A percentile compares a stretch with the other conserved stretches of the same genome.
Evolutionary conservation across 2,113 vertebrate species (phyloP).

Genomic region (Syrrhaptes paradoxus): DNA sequence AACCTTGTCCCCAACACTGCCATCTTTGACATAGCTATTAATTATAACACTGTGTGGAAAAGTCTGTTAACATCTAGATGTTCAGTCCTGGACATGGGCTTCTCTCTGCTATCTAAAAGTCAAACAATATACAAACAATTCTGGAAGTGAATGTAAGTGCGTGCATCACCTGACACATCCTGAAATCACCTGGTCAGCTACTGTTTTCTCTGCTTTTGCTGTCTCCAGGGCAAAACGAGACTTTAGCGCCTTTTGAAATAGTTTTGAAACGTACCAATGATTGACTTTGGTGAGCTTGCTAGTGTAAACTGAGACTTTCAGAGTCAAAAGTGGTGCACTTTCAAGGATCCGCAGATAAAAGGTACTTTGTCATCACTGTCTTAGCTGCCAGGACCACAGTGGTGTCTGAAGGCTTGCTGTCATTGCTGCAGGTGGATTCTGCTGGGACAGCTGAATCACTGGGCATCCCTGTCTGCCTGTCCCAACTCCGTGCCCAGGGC

Average conservation of each 20-base stretch:
- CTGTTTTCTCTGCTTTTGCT: not conserved
- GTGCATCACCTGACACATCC: not conserved
- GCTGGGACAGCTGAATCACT: not conserved
- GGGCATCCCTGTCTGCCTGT: not conserved
- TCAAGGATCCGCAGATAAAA: not conserved
- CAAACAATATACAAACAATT: not conserved
- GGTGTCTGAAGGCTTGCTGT: not conserved
- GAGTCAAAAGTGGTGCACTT: fast-evolving
- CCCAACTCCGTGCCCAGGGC: fast-evolving
- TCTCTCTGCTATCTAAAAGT: not conserved
- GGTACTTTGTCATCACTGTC: not conserved
- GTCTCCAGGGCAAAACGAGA: not conserved
- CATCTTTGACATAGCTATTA: not conserved
- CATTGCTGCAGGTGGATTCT: not conserved
- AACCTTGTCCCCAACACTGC: not conserved
- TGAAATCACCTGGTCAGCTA: not conserved
- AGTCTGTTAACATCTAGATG: not conserved
- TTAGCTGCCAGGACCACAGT: not conserved
- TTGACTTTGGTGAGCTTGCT: not conserved
- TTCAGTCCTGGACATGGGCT: not conserved
- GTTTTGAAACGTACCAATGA: not conserved
- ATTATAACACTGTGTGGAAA: not conserved
- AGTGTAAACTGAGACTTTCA: not conserved
- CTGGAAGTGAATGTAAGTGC: not conserved
- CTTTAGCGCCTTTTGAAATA: not conserved